Evolutionary conservation across 2,797 vertebrate genomes (phyloP).

Genomic region (Silurus lanzhouensis): DNA sequence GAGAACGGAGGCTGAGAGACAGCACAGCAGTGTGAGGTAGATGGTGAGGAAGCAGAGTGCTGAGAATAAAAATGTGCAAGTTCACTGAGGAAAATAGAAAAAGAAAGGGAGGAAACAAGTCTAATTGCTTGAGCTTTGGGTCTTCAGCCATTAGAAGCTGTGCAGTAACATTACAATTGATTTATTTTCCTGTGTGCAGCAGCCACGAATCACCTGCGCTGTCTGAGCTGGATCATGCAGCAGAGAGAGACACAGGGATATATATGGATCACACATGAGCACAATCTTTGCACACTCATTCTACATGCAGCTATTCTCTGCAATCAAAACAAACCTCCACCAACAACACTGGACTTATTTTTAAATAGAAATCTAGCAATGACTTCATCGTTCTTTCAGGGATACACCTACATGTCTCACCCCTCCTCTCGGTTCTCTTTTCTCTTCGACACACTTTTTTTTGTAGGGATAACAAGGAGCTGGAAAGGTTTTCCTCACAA

Average conservation of each 20-base stretch:
- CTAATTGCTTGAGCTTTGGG: slow-evolving; percentile 66
- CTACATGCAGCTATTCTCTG: background rate
- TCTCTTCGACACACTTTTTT: slow-evolving; percentile 44
- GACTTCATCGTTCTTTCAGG: slow-evolving; percentile 52
- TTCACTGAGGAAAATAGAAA: background rate
- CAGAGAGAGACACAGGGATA: background rate
- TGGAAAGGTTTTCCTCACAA: slow-evolving; percentile 43
- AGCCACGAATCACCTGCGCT: slow-evolving; percentile 58
- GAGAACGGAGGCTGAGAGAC: slow-evolving; percentile 30
- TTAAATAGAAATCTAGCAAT: slow-evolving; percentile 34
- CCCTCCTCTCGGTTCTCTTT: slow-evolving; percentile 8
- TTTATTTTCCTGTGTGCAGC: slow-evolving; percentile 60
- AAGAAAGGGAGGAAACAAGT: slow-evolving; percentile 54
- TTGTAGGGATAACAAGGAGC: slow-evolving; percentile 48
- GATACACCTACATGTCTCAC: slow-evolving; percentile 3
- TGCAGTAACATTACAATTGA: slow-evolving; percentile 66
- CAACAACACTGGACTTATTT: background rate
- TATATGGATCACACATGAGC: no score
- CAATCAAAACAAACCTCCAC: background rate
- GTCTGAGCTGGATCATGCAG: slow-evolving; percentile 60
- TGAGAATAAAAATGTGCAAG: slow-evolving; percentile 18
- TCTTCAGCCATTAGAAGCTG: slow-evolving; percentile 59
- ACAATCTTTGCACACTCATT: background rate
- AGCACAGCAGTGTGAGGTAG: slow-evolving; percentile 19
- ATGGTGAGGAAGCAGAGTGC: slow-evolving; percentile 36